A percentile compares a stretch with the other conserved stretches of the same genome.
Conservation (phyloP, 2,797 vertebrate species). For the Geotrypetes seraphini region DNA sequence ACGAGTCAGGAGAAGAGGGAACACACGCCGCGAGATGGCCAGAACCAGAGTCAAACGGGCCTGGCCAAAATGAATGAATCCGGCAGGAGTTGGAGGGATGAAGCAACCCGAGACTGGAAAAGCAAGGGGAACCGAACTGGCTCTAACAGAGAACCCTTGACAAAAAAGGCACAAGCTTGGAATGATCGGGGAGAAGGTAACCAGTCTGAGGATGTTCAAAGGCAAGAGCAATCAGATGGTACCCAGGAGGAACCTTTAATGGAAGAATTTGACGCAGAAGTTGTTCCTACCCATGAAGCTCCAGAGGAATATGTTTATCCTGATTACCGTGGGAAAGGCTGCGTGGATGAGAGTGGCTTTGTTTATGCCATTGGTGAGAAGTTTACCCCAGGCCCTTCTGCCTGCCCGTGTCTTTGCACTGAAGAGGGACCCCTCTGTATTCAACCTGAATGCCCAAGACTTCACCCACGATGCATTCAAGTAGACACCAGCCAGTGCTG, state of each 20-base stretch:
- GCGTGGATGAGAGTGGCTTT: conserved; percentile 95
- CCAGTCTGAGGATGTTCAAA: conserved; percentile 48
- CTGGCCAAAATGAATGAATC: conserved; percentile 64
- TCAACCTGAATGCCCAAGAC: conserved; percentile 87
- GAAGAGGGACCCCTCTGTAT: conserved; percentile 93
- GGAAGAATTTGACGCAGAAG: conserved; percentile 63
- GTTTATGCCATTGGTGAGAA: conserved; percentile 92
- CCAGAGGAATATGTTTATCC: conserved; percentile 89
- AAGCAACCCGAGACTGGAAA: conserved; percentile 50
- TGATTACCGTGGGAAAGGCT: conserved; percentile 94
- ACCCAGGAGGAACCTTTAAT: conserved; percentile 52
- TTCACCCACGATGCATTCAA: conserved; percentile 89
- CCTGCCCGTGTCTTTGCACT: conserved; percentile 93
- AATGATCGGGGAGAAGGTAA: conserved; percentile 43
- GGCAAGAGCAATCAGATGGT: conserved; percentile 59
- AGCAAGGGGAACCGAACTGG: conserved; percentile 59
- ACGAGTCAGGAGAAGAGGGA: conserved; percentile 61
- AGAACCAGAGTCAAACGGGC: conserved; percentile 36
- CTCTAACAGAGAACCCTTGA: conserved; percentile 46
- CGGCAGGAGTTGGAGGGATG: conserved; percentile 55
- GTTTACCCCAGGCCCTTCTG: conserved; percentile 88
- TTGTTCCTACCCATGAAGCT: conserved; percentile 64
- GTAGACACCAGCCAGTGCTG: conserved; percentile 96
- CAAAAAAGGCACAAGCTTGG: conserved; percentile 57
- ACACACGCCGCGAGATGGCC: conserved; percentile 45